These are phyloP conservation scores for Gymnothorax javanicus DNA, from an alignment of 2,797 vertebrate genomes.

Conservation along the genomic window DNA sequence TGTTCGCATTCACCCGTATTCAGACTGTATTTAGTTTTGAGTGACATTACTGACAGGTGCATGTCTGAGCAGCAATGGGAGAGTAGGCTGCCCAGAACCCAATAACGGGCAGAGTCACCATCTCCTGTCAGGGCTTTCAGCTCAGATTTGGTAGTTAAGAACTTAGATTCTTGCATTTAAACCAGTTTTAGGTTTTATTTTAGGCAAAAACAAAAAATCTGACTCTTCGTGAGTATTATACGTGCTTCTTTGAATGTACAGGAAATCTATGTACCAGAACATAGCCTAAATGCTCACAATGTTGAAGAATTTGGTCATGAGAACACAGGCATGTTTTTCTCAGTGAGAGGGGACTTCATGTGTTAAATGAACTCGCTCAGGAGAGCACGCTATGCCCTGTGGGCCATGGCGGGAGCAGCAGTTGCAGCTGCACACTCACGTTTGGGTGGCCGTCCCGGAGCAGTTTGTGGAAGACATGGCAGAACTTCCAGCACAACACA, in stretches of 20 bases:
- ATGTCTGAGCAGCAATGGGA: not conserved
- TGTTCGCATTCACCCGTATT: not conserved
- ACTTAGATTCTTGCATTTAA: no score
- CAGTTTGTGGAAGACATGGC: conserved; percentile 97
- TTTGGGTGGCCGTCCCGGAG: conserved; percentile 93
- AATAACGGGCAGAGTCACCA: not conserved
- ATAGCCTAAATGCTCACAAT: not conserved
- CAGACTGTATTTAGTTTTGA: not conserved
- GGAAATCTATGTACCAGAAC: not conserved
- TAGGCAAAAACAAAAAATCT: not conserved
- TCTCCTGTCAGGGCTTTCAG: not conserved
- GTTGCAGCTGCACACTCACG: conserved; percentile 68
- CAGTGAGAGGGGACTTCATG: not conserved
- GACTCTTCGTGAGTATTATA: not conserved
- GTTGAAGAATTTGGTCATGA: not conserved
- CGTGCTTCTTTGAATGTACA: not conserved
- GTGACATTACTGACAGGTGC: not conserved
- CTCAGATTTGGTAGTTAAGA: not conserved
- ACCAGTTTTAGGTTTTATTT: no score
- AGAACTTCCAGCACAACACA: conserved; percentile 98
- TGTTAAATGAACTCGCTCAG: not conserved
- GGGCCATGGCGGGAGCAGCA: not conserved
- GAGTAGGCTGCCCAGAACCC: not conserved
- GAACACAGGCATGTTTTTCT: not conserved
- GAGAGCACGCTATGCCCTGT: not conserved